Conservation (phyloP, 2,113 vertebrate species). For the Todiramphus saurophagus region DNA sequence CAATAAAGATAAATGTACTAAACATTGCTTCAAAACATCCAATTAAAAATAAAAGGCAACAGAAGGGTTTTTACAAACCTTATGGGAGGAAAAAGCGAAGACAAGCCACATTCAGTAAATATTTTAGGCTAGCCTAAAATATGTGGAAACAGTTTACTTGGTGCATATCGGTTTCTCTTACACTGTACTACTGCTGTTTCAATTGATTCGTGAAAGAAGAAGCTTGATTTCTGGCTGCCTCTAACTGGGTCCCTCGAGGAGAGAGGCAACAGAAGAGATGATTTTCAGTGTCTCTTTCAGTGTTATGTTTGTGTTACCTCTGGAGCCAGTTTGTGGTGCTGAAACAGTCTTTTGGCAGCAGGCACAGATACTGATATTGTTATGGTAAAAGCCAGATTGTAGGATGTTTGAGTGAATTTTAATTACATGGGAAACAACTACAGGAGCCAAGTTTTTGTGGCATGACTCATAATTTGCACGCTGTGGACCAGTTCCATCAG, state of each 20-base stretch:
- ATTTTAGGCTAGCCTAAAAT: neutral
- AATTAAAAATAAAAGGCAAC: slow-evolving; percentile 4
- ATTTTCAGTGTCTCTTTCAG: neutral
- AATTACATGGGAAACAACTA: slow-evolving; percentile 58
- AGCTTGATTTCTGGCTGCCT: neutral
- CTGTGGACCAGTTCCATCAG: neutral
- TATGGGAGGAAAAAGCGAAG: neutral
- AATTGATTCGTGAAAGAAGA: neutral
- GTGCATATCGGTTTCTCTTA: neutral
- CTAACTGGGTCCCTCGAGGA: neutral
- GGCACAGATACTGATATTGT: neutral
- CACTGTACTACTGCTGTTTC: neutral
- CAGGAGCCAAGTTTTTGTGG: slow-evolving; percentile 45
- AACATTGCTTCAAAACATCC: neutral
- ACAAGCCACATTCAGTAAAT: neutral
- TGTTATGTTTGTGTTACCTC: neutral
- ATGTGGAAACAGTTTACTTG: neutral
- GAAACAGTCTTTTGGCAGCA: slow-evolving; percentile 3
- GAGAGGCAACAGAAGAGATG: neutral
- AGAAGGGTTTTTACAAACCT: neutral
- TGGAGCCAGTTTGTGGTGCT: slow-evolving; percentile 3
- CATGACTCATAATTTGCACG: slow-evolving; percentile 50
- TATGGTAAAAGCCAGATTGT: slow-evolving; percentile 41
- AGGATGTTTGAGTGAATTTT: slow-evolving; percentile 51
- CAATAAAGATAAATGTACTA: neutral